Evolutionary conservation across 2,797 vertebrate genomes (phyloP), one percentile per base, ranked within the genome.

Genomic region (Pterois miles): DNA sequence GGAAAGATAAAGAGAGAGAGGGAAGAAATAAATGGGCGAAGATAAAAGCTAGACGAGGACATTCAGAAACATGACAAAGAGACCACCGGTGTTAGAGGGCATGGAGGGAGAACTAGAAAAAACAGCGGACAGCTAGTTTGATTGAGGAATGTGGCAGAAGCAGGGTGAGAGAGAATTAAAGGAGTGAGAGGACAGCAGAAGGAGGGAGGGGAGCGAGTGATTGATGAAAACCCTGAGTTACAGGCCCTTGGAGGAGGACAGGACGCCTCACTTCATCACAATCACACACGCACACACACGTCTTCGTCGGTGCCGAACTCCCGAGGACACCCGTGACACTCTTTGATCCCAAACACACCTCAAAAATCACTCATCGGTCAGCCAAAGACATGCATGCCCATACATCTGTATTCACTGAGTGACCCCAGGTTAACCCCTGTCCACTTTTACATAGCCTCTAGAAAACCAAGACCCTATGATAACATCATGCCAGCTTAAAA

Each of bases 211-310:
- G 76, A 65, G 54, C 60, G 60, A 22, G 78, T 88, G 86, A 92
- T 85, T 85, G 86, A 93, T 93, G 90, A 76, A 86, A 82, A 82
- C 70, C 48, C 73, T 27, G 74, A 91, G 85, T 83, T 82, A 79
- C 82, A 80, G 80, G 83, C 64, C 85, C 80, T 89, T 74, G 76
- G 81, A 89, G 85, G 85, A 86, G 75, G 80, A 82, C 58, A 40
- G 84, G 83, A 76, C 76, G 76, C 72, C 69, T 85, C 86, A 79
- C 83, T 91, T 78, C 76, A 93, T 92, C 89, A 90, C 77, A 62
- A 60, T 78, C 80, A 63, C 82, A 58, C 65, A 50, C 16, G 20
- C 58, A 63, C 62, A 40, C 69, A 64, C 74, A 77, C 50, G 36
- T 83, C 79, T 85, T 81, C 69, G 83, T 84, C 80, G 64, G 12